phyloP scores from a whole-genome alignment of 2,797 vertebrate genomes.

The Todus mexicanus region DNA sequence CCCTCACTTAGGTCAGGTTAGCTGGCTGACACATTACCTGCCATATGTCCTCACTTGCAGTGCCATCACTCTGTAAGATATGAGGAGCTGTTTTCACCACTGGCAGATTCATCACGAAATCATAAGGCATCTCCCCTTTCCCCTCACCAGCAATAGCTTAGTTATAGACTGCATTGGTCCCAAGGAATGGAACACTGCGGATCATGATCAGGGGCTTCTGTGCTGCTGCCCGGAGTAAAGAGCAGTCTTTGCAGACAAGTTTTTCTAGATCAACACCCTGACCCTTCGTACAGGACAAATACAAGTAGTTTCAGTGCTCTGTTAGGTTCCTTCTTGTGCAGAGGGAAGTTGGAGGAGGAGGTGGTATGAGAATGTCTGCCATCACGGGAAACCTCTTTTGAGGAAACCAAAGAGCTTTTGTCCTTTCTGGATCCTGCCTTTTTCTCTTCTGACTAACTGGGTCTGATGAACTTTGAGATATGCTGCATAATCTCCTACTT shows the following conservation, averaged over 20 bases:
- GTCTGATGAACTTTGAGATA: background rate
- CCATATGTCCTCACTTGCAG: background rate
- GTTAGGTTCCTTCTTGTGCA: background rate
- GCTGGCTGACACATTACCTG: background rate
- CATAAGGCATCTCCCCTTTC: background rate
- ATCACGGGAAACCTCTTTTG: background rate
- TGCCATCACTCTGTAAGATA: fast-evolving
- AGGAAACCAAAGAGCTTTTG: background rate
- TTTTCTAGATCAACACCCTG: background rate
- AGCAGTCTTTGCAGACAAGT: background rate
- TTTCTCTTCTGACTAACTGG: background rate
- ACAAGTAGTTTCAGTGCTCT: background rate
- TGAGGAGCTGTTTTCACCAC: background rate
- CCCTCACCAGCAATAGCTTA: background rate
- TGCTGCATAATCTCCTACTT: background rate
- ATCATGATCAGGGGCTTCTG: background rate
- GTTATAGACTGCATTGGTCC: background rate
- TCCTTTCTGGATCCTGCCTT: background rate
- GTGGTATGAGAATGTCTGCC: background rate
- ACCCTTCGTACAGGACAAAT: background rate
- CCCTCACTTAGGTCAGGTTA: background rate
- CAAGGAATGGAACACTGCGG: background rate
- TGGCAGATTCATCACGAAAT: background rate
- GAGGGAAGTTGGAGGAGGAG: background rate
- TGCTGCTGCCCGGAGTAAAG: background rate